Percentiles rank a stretch among this genome's conserved stretches.
phyloP scores from a whole-genome alignment of 2,888 invertebrate species.

The Fissipunctia ypsillon region DNA sequence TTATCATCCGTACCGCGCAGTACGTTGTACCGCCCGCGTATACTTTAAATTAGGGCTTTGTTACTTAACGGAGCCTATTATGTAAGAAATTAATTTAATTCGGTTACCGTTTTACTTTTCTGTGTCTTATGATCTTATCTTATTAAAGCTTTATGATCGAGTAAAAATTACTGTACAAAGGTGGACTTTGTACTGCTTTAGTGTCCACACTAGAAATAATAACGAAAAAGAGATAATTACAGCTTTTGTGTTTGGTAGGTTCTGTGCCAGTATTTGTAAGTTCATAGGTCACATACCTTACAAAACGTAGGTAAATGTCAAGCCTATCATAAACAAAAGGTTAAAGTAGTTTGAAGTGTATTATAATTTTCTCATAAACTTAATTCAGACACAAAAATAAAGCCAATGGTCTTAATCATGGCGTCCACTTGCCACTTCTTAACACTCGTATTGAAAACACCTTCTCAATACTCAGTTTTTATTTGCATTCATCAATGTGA shows the following conservation, averaged over 20 bases:
- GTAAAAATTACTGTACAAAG: neutral
- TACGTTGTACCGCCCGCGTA: conserved; percentile 23
- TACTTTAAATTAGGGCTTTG: conserved; percentile 8
- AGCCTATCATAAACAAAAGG: conserved; percentile 1
- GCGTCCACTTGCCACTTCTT: neutral
- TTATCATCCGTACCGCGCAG: conserved; percentile 19
- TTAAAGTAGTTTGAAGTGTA: neutral
- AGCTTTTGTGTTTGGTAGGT: neutral
- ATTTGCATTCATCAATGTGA: neutral
- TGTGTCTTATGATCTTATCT: neutral
- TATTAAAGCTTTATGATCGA: neutral
- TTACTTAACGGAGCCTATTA: conserved; percentile 1
- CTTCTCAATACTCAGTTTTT: neutral
- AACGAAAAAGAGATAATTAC: neutral
- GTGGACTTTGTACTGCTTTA: neutral
- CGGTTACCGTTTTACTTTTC: neutral
- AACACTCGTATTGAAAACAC: neutral
- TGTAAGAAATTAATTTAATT: neutral
- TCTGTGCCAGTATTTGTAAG: neutral
- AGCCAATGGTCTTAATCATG: neutral
- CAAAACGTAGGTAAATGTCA: conserved; percentile 8
- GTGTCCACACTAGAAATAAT: neutral
- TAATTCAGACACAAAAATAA: neutral
- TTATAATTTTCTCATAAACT: neutral
- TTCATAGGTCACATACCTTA: conserved; percentile 8